phyloP scores from a whole-genome alignment of 2,797 vertebrate genomes.

The Neosilurus mollespiculum region DNA sequence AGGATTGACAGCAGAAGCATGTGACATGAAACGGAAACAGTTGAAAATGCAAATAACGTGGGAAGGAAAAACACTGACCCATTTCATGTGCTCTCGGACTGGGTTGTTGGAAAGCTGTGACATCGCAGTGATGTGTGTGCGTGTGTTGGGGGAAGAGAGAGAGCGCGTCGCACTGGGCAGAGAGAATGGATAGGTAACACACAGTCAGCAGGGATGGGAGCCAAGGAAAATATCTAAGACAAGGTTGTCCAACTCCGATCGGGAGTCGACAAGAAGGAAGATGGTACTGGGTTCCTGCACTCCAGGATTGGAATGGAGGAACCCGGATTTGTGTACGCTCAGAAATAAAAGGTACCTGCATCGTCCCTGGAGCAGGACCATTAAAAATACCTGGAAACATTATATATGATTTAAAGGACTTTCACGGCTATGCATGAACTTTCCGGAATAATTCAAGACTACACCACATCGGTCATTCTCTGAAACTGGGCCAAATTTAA shows the following conservation, averaged over 20 bases:
- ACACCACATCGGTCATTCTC: not conserved
- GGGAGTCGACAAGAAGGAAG: not conserved
- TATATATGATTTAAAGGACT: not conserved
- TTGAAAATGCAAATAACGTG: slow-evolving; percentile 51
- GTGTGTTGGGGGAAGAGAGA: slow-evolving; percentile 67
- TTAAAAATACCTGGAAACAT: not conserved
- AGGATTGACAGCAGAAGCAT: slow-evolving; percentile 22
- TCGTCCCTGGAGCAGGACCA: not conserved
- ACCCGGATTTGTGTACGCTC: not conserved
- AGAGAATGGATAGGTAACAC: slow-evolving; percentile 74
- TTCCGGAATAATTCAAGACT: not conserved
- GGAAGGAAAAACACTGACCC: slow-evolving; percentile 75
- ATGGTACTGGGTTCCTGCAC: not conserved
- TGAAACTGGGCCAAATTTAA: too few species aligned
- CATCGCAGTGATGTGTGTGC: slow-evolving; percentile 76
- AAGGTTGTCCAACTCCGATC: not conserved
- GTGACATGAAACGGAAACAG: slow-evolving; percentile 27
- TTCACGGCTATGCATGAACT: not conserved
- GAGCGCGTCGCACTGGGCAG: slow-evolving; percentile 73
- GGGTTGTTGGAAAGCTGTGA: slow-evolving; percentile 80
- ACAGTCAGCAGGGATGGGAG: slow-evolving; percentile 76
- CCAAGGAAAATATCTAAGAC: slow-evolving; percentile 60
- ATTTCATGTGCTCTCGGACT: slow-evolving; percentile 83
- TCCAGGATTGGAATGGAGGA: not conserved
- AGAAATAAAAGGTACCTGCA: not conserved